Percentiles rank a stretch among this genome's conserved stretches.
Conservation (phyloP, 2,113 vertebrate species). For the Coryphaenoides rupestris region DNA sequence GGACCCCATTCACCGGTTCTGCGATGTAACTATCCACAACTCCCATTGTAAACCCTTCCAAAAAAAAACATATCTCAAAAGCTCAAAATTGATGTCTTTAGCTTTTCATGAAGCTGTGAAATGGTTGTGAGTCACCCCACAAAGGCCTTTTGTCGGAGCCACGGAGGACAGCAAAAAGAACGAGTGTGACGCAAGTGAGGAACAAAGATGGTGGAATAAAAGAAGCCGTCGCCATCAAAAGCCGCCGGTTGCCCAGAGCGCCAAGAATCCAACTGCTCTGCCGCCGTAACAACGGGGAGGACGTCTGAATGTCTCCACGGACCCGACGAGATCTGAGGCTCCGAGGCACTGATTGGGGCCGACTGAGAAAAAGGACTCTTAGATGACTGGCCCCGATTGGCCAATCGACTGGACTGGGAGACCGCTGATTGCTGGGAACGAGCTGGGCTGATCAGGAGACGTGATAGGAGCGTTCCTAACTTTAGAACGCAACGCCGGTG, state of each 20-base stretch:
- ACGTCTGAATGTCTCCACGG: neutral
- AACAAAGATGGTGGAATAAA: too few relatives aligned
- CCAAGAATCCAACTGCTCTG: slow-evolving; percentile 13
- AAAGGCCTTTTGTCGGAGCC: too few relatives aligned
- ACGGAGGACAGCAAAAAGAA: too few relatives aligned
- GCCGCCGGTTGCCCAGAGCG: neutral
- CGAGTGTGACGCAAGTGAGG: too few relatives aligned
- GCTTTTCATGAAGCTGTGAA: too few relatives aligned
- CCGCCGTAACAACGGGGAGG: slow-evolving; percentile 10
- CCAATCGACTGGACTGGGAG: neutral
- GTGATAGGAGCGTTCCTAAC: slow-evolving; percentile 1
- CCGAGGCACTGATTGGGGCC: neutral
- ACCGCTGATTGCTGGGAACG: slow-evolving; percentile 16
- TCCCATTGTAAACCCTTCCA: too few relatives aligned
- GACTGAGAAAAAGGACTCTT: neutral
- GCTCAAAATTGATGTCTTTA: too few relatives aligned
- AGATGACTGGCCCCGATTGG: slow-evolving; percentile 3
- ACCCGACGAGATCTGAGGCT: neutral
- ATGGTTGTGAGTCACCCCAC: too few relatives aligned
- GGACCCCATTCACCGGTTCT: too few relatives aligned
- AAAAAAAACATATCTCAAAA: too few relatives aligned
- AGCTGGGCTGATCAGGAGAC: neutral
- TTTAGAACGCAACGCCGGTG: neutral
- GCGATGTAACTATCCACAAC: too few relatives aligned
- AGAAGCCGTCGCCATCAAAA: neutral